phyloP scores from a whole-genome alignment of 2,888 invertebrate genomes.

The Epistrophe eligans region DNA sequence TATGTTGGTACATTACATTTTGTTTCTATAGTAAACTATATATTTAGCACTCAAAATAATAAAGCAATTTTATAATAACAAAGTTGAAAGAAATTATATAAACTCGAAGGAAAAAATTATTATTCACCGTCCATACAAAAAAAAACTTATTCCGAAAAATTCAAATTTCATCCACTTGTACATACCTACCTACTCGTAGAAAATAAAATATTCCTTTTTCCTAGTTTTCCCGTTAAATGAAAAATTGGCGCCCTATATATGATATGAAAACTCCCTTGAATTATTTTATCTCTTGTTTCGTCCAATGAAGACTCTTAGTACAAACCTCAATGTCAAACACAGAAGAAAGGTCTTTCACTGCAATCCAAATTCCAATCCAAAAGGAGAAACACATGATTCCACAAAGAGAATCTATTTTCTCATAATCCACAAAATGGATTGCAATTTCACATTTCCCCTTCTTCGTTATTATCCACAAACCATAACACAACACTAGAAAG shows the following conservation, averaged over 20 bases:
- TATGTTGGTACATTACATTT: no score
- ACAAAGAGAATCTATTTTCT: not conserved
- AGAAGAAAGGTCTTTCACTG: not conserved
- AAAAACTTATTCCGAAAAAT: conserved; percentile 9
- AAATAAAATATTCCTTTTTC: conserved; percentile 5
- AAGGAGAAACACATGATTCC: conserved; percentile 4
- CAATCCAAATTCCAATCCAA: no score
- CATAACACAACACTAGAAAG: conserved; percentile 14
- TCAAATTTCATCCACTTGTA: not conserved
- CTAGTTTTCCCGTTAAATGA: conserved; percentile 16
- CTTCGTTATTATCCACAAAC: conserved; percentile 61
- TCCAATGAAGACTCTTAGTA: conserved; percentile 18
- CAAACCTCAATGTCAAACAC: conserved; percentile 49
- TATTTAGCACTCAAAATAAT: no score
- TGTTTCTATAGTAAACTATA: no score
- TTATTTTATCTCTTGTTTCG: not conserved
- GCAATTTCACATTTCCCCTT: conserved; percentile 50
- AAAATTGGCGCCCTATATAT: conserved; percentile 2
- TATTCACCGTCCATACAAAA: no score
- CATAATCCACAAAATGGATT: conserved; percentile 40
- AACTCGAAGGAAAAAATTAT: no score
- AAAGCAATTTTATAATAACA: no score
- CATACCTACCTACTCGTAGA: not conserved
- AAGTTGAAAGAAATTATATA: no score
- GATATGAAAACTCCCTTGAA: conserved; percentile 28